Evolutionary conservation across 35 echinoderm and acorn worm genomes (phyloP).

Genomic region (Holothuria glaberrima): DNA sequence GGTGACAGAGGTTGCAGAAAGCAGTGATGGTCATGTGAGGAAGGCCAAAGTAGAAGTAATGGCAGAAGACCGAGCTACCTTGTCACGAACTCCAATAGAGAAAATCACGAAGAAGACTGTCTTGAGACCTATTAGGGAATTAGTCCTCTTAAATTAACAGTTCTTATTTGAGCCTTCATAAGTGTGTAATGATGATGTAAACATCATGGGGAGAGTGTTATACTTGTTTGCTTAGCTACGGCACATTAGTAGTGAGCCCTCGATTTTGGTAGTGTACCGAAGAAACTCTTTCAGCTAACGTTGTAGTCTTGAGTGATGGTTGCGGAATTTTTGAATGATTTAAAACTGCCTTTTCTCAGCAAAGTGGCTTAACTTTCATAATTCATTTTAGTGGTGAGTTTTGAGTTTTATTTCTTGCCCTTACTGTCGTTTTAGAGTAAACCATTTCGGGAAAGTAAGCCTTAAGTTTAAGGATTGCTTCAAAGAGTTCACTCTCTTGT

Average conservation of each 20-base stretch:
- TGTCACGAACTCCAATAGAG: not conserved
- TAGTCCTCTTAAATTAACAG: constrained; percentile 20
- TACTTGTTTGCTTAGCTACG: too few species aligned
- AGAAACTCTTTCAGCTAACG: too few species aligned
- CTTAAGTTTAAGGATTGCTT: too few species aligned
- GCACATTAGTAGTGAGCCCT: not conserved
- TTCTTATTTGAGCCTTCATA: not conserved
- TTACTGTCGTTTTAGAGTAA: too few species aligned
- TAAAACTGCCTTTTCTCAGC: too few species aligned
- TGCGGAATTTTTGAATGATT: too few species aligned
- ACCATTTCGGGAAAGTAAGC: too few species aligned
- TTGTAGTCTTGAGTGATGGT: too few species aligned
- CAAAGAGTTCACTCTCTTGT: too few species aligned
- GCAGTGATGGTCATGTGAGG: constrained; percentile 46
- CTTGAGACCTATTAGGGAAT: constrained; percentile 56
- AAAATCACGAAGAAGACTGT: constrained; percentile 51
- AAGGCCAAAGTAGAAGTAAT: constrained; percentile 48
- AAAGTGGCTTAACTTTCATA: too few species aligned
- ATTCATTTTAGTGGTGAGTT: too few species aligned
- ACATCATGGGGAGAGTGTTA: not conserved
- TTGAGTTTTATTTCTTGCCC: too few species aligned
- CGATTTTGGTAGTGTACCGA: not conserved
- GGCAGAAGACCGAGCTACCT: not conserved
- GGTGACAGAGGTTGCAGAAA: not conserved
- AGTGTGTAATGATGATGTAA: not conserved